These are phyloP conservation scores for Ommatoiulus sabulosus DNA, from an alignment of 2,888 invertebrate genomes.

Conservation along the genomic window DNA sequence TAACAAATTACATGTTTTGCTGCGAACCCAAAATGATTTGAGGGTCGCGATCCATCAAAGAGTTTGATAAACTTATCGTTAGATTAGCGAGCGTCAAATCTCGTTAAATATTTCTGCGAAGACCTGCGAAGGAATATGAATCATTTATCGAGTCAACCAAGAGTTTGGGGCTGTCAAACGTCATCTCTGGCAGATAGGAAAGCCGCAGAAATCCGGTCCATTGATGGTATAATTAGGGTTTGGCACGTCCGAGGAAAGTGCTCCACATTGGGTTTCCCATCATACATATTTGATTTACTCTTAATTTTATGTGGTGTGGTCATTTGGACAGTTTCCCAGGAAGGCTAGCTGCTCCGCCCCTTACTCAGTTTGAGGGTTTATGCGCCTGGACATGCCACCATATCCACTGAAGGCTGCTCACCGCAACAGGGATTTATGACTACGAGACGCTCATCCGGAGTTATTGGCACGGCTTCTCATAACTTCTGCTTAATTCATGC, in stretches of 20 bases:
- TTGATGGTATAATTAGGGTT: constrained; percentile 5
- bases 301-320: not conserved
- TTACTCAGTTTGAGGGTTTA: not conserved
- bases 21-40: too few relatives aligned
- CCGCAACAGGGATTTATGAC: not conserved
- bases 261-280: not conserved
- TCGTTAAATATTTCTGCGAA: not conserved
- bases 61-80: too few relatives aligned
- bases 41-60: too few relatives aligned
- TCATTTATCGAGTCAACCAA: not conserved
- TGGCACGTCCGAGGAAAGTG: not conserved
- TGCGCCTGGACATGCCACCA: not conserved
- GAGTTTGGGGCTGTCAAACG: not conserved
- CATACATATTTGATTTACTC: not conserved
- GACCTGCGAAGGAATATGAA: not conserved
- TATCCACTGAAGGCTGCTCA: not conserved
- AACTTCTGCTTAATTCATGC: not conserved
- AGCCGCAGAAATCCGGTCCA: not conserved
- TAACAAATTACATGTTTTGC: too few relatives aligned
- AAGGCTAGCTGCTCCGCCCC: not conserved
- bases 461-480: not conserved
- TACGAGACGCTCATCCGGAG: not conserved
- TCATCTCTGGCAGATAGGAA: not conserved
- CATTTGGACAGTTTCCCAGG: not conserved
- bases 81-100: too few relatives aligned